Evolutionary conservation across 2,888 invertebrate genomes (phyloP).

Genomic region (Spicauda simplicius): DNA sequence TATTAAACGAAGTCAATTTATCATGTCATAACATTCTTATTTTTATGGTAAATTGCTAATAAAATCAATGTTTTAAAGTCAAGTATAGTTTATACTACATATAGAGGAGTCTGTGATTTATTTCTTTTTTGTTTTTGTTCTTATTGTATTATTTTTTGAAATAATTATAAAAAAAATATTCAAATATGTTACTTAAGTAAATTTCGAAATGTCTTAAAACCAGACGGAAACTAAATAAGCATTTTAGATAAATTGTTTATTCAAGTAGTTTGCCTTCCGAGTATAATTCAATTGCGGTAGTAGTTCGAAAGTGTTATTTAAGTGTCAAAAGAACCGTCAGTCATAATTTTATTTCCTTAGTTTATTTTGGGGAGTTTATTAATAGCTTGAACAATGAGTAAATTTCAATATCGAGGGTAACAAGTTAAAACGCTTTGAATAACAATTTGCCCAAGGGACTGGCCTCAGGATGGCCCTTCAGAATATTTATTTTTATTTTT

Average conservation of each 20-base stretch:
- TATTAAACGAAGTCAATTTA: no score
- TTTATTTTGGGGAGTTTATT: slow-evolving; percentile 18
- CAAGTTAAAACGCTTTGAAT: slow-evolving; percentile 24
- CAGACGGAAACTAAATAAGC: background rate
- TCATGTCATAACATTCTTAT: no score
- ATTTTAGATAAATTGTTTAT: background rate
- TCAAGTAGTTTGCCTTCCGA: background rate
- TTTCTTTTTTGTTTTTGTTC: no score
- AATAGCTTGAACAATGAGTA: slow-evolving; percentile 21
- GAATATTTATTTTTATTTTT: background rate
- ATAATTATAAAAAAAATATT: no score
- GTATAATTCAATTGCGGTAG: background rate
- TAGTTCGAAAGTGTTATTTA: slow-evolving; percentile 12
- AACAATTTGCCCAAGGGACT: slow-evolving; percentile 3
- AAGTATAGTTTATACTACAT: no score
- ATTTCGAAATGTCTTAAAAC: no score
- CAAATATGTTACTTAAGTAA: no score
- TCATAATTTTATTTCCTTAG: slow-evolving; percentile 21
- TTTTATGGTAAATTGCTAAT: no score
- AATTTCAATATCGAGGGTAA: slow-evolving; percentile 26
- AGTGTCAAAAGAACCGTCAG: slow-evolving; percentile 4
- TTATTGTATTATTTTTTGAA: no score
- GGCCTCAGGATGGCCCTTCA: background rate
- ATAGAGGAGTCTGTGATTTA: no score
- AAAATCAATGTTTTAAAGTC: no score